phyloP scores from a whole-genome alignment of 2,797 vertebrate species.

The Urophycis tenuis region DNA sequence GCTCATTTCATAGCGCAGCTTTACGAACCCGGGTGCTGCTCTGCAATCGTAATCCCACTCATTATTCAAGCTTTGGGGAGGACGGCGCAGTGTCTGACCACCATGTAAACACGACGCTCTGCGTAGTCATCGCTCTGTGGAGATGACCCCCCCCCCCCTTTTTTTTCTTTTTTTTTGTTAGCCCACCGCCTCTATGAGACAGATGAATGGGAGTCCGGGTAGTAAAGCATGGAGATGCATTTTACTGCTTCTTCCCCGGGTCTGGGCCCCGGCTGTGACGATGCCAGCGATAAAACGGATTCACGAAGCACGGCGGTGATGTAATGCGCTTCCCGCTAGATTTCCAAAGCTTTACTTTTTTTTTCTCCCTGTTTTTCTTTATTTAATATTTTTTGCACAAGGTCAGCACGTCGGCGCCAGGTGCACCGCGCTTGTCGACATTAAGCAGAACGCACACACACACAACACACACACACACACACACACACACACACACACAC shows the following conservation, averaged over 20 bases:
- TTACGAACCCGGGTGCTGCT: conserved; percentile 49
- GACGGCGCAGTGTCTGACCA: conserved; percentile 33
- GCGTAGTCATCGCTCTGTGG: conserved; percentile 29
- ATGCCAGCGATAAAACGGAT: conserved; percentile 24
- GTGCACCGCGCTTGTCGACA: not conserved
- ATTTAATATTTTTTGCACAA: conserved; percentile 7
- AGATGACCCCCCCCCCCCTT: conserved; percentile 20
- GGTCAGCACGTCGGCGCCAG: conserved; percentile 20
- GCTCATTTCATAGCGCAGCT: conserved; percentile 17
- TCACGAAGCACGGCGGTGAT: conserved; percentile 15
- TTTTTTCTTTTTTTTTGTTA: not conserved
- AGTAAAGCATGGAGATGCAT: conserved; percentile 4
- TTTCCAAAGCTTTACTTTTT: conserved; percentile 14
- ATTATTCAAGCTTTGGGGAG: conserved; percentile 52
- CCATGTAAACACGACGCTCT: conserved; percentile 43
- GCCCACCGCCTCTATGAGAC: conserved; percentile 16
- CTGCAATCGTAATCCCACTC: conserved; percentile 48
- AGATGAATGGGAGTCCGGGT: conserved; percentile 9
- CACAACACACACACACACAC: not conserved
- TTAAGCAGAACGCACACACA: not conserved
- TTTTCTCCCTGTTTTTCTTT: conserved; percentile 11
- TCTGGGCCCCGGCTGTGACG: conserved; percentile 1
- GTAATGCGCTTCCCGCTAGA: conserved; percentile 19
- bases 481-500: not conserved
- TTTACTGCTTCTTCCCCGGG: conserved; percentile 17